Conservation (phyloP, 2,113 vertebrate genomes). For the Melospiza georgiana region DNA sequence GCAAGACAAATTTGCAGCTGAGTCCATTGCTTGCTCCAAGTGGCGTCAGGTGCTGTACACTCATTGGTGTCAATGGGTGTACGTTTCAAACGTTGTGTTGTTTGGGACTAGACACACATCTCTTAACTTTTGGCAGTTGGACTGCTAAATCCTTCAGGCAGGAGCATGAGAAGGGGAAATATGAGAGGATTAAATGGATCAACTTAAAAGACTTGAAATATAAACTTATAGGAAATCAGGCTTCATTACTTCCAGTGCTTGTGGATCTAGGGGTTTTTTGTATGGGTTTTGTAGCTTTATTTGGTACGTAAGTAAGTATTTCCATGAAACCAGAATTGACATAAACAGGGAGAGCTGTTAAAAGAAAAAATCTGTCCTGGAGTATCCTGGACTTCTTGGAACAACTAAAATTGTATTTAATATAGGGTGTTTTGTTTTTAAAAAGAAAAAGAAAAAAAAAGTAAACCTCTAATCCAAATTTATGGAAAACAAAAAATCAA, state of each 20-base stretch:
- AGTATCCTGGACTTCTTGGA: neutral
- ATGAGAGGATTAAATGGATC: neutral
- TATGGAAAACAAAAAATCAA: neutral
- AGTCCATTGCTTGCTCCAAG: neutral
- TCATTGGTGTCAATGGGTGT: neutral
- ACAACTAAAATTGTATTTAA: neutral
- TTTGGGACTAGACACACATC: neutral
- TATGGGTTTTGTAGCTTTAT: neutral
- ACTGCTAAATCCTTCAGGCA: neutral
- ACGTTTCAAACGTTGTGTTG: rapidly evolving
- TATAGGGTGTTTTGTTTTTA: neutral
- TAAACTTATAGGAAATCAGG: neutral
- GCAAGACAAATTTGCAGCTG: neutral
- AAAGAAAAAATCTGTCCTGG: neutral
- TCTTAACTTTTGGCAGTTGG: neutral
- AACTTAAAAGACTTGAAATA: neutral
- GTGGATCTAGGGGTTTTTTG: neutral
- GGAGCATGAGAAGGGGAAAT: neutral
- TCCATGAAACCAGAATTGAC: neutral
- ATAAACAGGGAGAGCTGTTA: neutral
- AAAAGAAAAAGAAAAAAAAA: neutral
- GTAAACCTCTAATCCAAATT: neutral
- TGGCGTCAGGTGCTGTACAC: neutral
- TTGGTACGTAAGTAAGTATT: neutral
- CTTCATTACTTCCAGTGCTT: neutral